Evolutionary conservation across 2,797 vertebrate genomes (phyloP), one percentile per base, ranked within the genome.

Genomic region (Pampus argenteus): DNA sequence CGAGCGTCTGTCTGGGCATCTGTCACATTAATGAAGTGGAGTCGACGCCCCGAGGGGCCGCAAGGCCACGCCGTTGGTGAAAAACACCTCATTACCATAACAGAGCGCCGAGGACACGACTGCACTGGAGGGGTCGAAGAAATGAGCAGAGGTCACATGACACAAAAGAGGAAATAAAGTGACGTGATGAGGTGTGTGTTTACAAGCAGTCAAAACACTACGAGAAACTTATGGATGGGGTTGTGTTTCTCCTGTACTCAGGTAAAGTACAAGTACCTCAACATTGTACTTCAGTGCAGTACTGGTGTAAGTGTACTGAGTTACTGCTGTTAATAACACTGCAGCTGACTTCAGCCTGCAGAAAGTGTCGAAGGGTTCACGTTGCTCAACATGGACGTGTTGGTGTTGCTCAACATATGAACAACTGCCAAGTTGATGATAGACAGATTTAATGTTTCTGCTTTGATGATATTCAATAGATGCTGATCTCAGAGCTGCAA

Each of bases 11-110:
- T 52, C 49, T 26, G 1, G 44, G 79, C 84, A 71, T 79, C 79
- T 66, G 86, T 85, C 82, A 79, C 61, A 5, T 57, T 88, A 81
- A 88, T 83, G 78, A 83, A 68, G 75, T 67, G 45, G 45, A 74
- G 84, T 51, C 26, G 36, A 44, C 18, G 52, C 68, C 65, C 52
- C 0, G 34, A 48, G 76, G 65, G 68, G 47, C 56, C 52, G 38
- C 13, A 6, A 14, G 38, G 15, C 38, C 38, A 17, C 38, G 38
- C 38, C 17, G 20, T 29, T 40, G 31, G 45, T 71, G 47, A 60
- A 31, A 74, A 17, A 66, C 83, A 81, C 71, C 74, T 81, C 79
- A 76, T 88, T 82, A 78, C 2, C 76, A 84, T 74, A 71, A 86
- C 66, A 71, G 47, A 75, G 68, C 18, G 1, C 50, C 1, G 47